These are phyloP conservation scores for Corythornis madagascariensis DNA, from an alignment of 2,113 vertebrate species.

Conservation along the genomic window DNA sequence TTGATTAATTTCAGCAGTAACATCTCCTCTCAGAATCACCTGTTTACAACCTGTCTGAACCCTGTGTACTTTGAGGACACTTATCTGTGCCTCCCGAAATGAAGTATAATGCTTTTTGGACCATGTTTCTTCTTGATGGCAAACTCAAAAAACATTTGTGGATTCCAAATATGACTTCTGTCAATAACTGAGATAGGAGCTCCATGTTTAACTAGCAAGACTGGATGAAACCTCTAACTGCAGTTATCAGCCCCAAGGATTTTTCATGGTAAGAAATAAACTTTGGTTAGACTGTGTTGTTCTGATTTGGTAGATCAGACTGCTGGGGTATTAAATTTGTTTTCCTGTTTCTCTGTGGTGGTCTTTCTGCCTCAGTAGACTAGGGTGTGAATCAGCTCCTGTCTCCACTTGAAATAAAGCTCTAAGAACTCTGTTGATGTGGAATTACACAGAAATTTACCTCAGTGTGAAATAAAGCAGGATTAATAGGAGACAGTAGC, in stretches of 20 bases:
- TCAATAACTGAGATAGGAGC: accelerated
- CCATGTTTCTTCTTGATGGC: neutral
- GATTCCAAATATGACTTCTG: accelerated
- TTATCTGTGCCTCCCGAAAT: neutral
- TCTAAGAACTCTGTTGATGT: neutral
- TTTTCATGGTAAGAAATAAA: neutral
- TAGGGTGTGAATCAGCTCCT: neutral
- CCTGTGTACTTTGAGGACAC: neutral
- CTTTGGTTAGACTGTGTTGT: neutral
- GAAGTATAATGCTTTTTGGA: neutral
- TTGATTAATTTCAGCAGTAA: neutral
- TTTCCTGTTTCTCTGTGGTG: neutral
- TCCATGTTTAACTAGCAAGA: neutral
- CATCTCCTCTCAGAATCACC: accelerated
- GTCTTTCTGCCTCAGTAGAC: neutral
- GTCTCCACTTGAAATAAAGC: neutral
- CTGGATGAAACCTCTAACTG: neutral
- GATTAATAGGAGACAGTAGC: too few species aligned
- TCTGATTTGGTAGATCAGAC: neutral
- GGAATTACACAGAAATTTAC: neutral
- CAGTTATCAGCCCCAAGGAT: neutral
- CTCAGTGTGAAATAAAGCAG: neutral
- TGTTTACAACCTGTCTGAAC: neutral
- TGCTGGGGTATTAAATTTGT: neutral
- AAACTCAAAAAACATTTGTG: neutral